Evolutionary conservation across 2,113 vertebrate species (phyloP).

Genomic region (Paramormyrops kingsleyae): DNA sequence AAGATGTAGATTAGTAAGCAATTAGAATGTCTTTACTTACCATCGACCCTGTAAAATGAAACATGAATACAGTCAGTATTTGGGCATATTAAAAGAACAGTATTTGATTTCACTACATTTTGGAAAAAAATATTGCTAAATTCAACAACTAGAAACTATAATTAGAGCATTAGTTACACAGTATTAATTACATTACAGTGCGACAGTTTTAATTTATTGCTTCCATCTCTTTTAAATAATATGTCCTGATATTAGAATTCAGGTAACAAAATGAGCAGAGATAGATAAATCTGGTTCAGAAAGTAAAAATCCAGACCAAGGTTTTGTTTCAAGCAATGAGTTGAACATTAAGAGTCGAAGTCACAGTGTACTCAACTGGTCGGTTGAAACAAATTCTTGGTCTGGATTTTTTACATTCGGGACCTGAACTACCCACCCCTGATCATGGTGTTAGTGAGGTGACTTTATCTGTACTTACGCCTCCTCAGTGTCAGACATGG

Average conservation of each 20-base stretch:
- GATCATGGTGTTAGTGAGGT: neutral
- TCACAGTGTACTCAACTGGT: neutral
- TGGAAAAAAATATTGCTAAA: neutral
- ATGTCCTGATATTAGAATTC: neutral
- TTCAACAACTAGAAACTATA: neutral
- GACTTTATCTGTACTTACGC: constrained; percentile 69
- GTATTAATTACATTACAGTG: neutral
- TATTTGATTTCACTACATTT: neutral
- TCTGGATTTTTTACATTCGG: neutral
- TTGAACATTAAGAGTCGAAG: neutral
- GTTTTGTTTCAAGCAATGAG: neutral
- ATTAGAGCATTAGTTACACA: neutral
- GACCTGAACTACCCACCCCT: neutral
- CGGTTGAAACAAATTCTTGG: neutral
- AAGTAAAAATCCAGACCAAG: neutral
- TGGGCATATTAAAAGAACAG: neutral
- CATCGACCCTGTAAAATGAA: constrained; percentile 68
- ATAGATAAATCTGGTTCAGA: neutral
- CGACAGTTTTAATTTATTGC: neutral
- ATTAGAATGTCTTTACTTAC: constrained; percentile 63
- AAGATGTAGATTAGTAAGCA: neutral
- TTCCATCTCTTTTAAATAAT: neutral
- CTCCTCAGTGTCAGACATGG: constrained; percentile 91
- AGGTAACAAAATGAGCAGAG: neutral
- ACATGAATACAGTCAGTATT: constrained; percentile 22